These are phyloP conservation scores for Numida meleagris DNA, from an alignment of 2,113 vertebrate genomes.

Conservation along the genomic window DNA sequence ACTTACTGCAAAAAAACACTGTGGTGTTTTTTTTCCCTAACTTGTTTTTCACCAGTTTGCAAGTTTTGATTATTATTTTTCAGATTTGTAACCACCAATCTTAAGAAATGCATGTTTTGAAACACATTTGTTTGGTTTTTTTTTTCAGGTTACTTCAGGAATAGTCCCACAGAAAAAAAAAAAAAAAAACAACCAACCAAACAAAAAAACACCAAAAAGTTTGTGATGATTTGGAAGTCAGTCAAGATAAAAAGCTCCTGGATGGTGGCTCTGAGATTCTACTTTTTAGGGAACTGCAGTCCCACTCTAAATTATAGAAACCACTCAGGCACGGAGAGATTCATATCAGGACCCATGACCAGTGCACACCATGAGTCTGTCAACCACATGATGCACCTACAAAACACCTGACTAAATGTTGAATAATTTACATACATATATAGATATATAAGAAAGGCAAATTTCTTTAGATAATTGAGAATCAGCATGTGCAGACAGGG, in stretches of 20 bases:
- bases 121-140: too few relatives aligned
- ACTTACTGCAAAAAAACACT: too few relatives aligned
- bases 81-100: fast-evolving
- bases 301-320: neutral
- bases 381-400: neutral
- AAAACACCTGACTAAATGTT: neutral
- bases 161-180: neutral
- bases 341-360: neutral
- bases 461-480: neutral
- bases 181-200: neutral
- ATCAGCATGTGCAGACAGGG: neutral
- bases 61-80: neutral
- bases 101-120: neutral
- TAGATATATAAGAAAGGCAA: neutral
- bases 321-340: neutral
- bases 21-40: too few relatives aligned
- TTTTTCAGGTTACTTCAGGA: neutral
- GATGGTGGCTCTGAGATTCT: neutral
- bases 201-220: neutral
- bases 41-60: neutral
- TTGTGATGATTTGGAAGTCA: neutral
- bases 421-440: neutral
- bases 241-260: neutral
- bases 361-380: fast-evolving
- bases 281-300: neutral